phyloP scores from a whole-genome alignment of 2,113 vertebrate genomes.

The Archilochus colubris region DNA sequence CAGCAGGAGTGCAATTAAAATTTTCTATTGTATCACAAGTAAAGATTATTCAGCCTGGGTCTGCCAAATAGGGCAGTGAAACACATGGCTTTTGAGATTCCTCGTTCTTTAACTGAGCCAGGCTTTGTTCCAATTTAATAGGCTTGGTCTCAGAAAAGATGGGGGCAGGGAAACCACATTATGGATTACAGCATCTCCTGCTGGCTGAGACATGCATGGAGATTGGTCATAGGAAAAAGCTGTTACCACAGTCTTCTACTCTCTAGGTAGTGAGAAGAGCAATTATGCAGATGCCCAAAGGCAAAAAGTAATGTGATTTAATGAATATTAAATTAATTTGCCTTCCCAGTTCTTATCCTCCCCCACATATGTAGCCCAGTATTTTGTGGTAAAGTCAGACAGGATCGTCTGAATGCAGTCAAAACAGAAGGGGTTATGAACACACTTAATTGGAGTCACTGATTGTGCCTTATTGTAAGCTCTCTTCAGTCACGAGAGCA shows the following conservation, averaged over 20 bases:
- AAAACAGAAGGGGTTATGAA: not conserved
- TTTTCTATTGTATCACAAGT: slow-evolving; percentile 22
- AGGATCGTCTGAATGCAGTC: not conserved
- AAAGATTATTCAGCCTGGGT: slow-evolving; percentile 50
- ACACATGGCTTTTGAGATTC: slow-evolving; percentile 22
- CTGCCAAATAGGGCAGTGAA: slow-evolving; percentile 69
- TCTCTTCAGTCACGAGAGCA: not conserved
- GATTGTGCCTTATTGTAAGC: not conserved
- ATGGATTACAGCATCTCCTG: slow-evolving; percentile 62
- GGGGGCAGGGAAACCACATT: slow-evolving; percentile 49
- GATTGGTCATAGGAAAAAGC: not conserved
- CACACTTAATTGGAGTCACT: not conserved
- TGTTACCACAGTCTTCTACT: not conserved
- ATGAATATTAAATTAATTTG: not conserved
- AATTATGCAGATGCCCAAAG: not conserved
- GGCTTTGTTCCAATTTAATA: slow-evolving; percentile 38
- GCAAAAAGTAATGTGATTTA: not conserved
- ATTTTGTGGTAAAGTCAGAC: not conserved
- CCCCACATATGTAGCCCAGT: not conserved
- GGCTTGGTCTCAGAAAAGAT: slow-evolving; percentile 30
- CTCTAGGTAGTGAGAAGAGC: not conserved
- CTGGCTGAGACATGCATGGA: slow-evolving; percentile 41
- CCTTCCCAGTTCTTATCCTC: not conserved
- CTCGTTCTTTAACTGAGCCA: slow-evolving; percentile 38
- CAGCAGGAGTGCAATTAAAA: not conserved